Evolutionary conservation across 2,888 invertebrate genomes (phyloP).

Genomic region (Crepidodera aurea): DNA sequence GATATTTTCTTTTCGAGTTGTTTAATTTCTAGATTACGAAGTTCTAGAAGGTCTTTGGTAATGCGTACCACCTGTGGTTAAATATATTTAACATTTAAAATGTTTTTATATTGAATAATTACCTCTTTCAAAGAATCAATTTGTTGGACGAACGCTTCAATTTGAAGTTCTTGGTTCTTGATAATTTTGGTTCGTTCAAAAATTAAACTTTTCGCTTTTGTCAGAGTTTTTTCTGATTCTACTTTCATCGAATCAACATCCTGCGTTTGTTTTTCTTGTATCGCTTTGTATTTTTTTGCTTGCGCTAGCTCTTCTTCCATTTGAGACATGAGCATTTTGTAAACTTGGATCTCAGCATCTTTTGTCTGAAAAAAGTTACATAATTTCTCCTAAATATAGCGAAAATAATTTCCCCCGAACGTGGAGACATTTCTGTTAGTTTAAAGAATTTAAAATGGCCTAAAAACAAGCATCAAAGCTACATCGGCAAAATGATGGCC

Average conservation of each 20-base stretch:
- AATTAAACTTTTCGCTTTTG: slow-evolving; percentile 74
- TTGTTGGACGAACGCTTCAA: slow-evolving; percentile 74
- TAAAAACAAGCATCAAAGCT: too few species aligned
- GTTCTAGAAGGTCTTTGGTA: slow-evolving; percentile 80
- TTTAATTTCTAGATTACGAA: slow-evolving; percentile 80
- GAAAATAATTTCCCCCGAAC: too few species aligned
- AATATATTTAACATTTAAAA: neutral
- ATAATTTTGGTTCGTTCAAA: slow-evolving; percentile 80
- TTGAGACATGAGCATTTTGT: slow-evolving; percentile 31
- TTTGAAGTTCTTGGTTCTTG: slow-evolving; percentile 81
- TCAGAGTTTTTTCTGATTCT: slow-evolving; percentile 65
- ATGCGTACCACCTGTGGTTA: slow-evolving; percentile 70
- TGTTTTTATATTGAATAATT: neutral
- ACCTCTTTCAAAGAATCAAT: slow-evolving; percentile 77
- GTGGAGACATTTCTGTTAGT: too few species aligned
- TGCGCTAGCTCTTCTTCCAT: slow-evolving; percentile 56
- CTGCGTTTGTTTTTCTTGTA: slow-evolving; percentile 52
- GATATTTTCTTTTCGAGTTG: slow-evolving; percentile 74
- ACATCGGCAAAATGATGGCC: too few species aligned
- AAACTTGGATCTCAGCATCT: slow-evolving; percentile 37
- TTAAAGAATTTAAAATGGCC: too few species aligned
- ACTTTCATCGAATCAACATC: slow-evolving; percentile 58
- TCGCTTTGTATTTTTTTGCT: slow-evolving; percentile 50
- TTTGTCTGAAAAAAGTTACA: slow-evolving; percentile 44
- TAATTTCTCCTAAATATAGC: too few species aligned